A percentile compares a stretch with the other conserved stretches of the same genome.
These are phyloP conservation scores for Athrips mouffetella DNA, from an alignment of 2,888 invertebrate genomes.

Conservation along the genomic window DNA sequence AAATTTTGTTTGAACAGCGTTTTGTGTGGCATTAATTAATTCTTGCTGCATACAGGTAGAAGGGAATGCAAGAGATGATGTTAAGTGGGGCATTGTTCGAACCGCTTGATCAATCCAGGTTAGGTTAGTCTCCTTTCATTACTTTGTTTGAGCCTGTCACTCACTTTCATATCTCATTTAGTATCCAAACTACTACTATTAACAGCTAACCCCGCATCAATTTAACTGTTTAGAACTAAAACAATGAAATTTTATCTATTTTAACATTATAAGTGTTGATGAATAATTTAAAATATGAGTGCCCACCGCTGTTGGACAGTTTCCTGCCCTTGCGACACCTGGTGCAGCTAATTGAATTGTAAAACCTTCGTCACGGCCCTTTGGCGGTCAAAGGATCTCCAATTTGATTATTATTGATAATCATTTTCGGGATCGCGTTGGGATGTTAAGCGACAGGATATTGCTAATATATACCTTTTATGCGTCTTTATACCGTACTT, in stretches of 20 bases:
- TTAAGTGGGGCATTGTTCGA: too few relatives aligned
- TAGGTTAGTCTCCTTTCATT: too few relatives aligned
- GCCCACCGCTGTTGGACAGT: constrained; percentile 40
- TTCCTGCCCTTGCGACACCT: constrained; percentile 64
- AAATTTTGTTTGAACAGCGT: too few relatives aligned
- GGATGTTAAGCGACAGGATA: constrained; percentile 46
- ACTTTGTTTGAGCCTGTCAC: too few relatives aligned
- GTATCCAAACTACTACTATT: too few relatives aligned
- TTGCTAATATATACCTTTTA: constrained; percentile 34
- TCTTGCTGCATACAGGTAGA: too few relatives aligned
- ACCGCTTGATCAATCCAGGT: too few relatives aligned
- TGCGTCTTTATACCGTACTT: constrained; percentile 22
- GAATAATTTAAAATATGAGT: background rate
- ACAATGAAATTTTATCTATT: background rate
- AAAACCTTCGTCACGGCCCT: constrained; percentile 70
- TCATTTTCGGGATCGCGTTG: constrained; percentile 55
- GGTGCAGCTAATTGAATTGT: constrained; percentile 74
- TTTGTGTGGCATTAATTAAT: too few relatives aligned
- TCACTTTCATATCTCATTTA: too few relatives aligned
- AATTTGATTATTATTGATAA: constrained; percentile 68
- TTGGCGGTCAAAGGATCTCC: constrained; percentile 66
- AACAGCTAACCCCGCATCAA: too few relatives aligned
- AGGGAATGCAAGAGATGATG: too few relatives aligned
- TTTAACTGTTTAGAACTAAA: too few relatives aligned
- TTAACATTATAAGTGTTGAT: background rate